Conservation (phyloP, 1,140 invertebrate species). For the Ceratitis capitata region DNA sequence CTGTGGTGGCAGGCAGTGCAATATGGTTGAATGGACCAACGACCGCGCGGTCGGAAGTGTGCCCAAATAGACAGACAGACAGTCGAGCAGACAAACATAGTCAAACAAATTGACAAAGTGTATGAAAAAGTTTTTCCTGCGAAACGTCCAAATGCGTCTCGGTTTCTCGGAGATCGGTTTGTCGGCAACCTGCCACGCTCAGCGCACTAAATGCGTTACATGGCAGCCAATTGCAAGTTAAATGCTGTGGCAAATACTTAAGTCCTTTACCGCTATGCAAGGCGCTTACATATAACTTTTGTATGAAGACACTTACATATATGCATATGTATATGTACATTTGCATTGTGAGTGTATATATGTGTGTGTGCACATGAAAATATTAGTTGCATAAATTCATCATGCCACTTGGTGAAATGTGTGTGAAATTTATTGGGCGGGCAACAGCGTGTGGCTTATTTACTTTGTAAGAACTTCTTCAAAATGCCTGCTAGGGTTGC, state of each 20-base stretch:
- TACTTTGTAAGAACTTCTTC: constrained; percentile 11
- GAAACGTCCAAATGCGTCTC: background rate
- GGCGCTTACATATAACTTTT: too few species aligned
- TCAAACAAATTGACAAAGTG: constrained; percentile 18
- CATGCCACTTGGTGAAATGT: constrained; percentile 17
- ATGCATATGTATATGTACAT: background rate
- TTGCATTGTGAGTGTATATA: background rate
- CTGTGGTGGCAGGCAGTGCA: background rate
- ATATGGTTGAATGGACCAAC: background rate
- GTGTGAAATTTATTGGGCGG: constrained; percentile 29
- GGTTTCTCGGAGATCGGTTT: background rate
- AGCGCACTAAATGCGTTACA: constrained; percentile 21
- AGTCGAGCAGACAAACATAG: background rate
- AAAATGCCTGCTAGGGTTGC: background rate
- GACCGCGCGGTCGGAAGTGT: background rate
- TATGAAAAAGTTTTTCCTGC: constrained; percentile 20
- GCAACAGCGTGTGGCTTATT: constrained; percentile 2
- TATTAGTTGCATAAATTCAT: constrained; percentile 34
- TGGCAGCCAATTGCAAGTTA: constrained; percentile 20
- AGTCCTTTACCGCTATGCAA: background rate
- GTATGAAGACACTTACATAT: background rate
- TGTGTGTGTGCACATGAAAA: background rate
- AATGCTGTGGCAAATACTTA: background rate
- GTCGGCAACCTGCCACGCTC: background rate
- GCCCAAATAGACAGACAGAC: background rate